These are phyloP conservation scores for Mastigias papua DNA, from an alignment of 30 jellyfish, hydroid and myxozoan genomes.

Conservation along the genomic window DNA sequence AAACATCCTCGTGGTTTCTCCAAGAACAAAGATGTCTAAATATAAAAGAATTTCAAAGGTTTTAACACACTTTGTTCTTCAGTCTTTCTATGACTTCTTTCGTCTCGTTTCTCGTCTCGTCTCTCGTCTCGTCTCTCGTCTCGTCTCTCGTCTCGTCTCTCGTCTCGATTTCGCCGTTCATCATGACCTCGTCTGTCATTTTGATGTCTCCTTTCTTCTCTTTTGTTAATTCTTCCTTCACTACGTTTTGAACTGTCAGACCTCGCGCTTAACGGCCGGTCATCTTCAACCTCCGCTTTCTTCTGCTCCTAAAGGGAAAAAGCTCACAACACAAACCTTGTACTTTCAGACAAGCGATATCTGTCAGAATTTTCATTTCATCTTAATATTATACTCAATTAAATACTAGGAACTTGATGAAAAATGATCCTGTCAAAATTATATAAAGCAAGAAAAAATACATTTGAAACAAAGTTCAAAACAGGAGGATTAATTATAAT, in stretches of 20 bases:
- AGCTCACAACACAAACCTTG: neutral
- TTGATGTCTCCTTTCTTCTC: constrained; percentile 63
- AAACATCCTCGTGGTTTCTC: neutral
- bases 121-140: constrained; percentile 20
- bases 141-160: constrained; percentile 17
- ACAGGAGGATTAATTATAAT: too few species aligned
- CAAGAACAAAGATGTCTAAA: neutral
- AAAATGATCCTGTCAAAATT: too few species aligned
- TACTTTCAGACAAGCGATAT: neutral
- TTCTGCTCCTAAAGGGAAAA: neutral
- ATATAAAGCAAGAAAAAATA: too few species aligned
- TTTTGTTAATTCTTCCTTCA: constrained; percentile 49
- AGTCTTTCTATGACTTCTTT: constrained; percentile 18
- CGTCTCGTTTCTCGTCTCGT: constrained; percentile 46
- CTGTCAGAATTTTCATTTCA: neutral
- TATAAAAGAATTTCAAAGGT: too few species aligned
- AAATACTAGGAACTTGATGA: too few species aligned
- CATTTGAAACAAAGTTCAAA: too few species aligned
- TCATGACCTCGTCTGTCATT: constrained; percentile 40
- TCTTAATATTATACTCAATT: neutral
- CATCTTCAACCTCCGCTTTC: constrained; percentile 20
- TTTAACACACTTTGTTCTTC: constrained; percentile 28
- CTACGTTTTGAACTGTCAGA: constrained; percentile 43
- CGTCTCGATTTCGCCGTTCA: constrained; percentile 60
- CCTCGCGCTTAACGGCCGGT: constrained; percentile 51